A percentile compares a stretch with the other conserved stretches of the same genome.
Conservation (phyloP, 2,797 vertebrate species). For the Muraenolepis orangiensis region DNA sequence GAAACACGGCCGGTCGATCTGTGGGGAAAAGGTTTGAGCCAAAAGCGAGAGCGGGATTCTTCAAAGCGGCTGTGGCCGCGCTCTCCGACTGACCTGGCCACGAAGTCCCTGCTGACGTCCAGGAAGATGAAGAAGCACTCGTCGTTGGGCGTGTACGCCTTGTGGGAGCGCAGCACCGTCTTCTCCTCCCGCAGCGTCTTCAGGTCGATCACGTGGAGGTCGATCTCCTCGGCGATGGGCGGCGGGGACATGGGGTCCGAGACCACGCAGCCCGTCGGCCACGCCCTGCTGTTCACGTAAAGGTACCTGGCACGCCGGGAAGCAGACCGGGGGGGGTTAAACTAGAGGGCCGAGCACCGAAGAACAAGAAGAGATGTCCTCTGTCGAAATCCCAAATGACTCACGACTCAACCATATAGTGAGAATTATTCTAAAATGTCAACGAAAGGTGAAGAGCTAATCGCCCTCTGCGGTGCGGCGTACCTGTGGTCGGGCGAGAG, state of each 20-base stretch:
- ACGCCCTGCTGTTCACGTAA: slow-evolving; percentile 95
- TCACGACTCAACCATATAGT: too few species aligned
- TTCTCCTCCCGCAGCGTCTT: slow-evolving; percentile 92
- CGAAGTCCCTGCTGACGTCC: slow-evolving; percentile 94
- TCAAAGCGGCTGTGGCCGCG: too few species aligned
- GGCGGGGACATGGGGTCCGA: slow-evolving; percentile 94
- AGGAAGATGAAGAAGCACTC: slow-evolving; percentile 98
- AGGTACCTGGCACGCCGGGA: slow-evolving; percentile 78
- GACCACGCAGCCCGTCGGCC: slow-evolving; percentile 88
- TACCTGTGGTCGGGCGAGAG: slow-evolving; percentile 97
- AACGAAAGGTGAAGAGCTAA: too few species aligned
- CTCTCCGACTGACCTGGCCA: slow-evolving; percentile 83
- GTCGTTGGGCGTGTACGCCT: slow-evolving; percentile 93
- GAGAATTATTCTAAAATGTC: too few species aligned
- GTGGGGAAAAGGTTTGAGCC: too few species aligned
- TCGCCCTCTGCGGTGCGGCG: too few species aligned
- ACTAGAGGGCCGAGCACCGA: too few species aligned
- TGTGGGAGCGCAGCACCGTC: slow-evolving; percentile 85
- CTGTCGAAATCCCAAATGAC: too few species aligned
- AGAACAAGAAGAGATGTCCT: too few species aligned
- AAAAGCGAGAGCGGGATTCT: too few species aligned
- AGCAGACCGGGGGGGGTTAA: not conserved
- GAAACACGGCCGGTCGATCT: too few species aligned
- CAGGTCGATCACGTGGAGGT: slow-evolving; percentile 92
- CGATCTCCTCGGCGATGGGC: slow-evolving; percentile 94